Base-by-base conservation (phyloP, 2,113 vertebrate genomes). In the Menidia beryllina region DNA sequence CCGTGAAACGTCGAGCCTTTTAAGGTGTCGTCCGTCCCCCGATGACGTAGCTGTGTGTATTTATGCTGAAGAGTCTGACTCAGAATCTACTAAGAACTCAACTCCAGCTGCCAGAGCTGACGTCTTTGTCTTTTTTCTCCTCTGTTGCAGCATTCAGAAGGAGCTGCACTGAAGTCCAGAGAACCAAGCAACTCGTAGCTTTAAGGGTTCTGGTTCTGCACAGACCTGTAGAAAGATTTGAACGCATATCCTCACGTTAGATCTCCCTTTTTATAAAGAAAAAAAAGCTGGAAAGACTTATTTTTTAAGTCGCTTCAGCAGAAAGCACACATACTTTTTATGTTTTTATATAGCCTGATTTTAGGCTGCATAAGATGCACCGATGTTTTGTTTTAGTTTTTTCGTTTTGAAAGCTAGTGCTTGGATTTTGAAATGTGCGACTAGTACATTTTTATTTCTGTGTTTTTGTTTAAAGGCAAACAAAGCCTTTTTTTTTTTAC, bases 131-230 rank as follows among this genome's bases (percentile, higher is more conserved):
- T 78, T 41, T 75, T 19, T 58, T n/a, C n/a, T n/a, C n/a, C 12
- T 83, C 52, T 27, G 25, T 69, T 10, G 0, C 77, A 94, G 93
- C 49, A 86, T 94, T 63, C 89, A 92, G 80, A 93, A 88, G 71
- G 82, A 92, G 39, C 81, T 88, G 51, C 8, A 79, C 49, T 89
- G 36, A 81, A 67, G 63, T 78, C 62, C 26, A 70, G 60, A 67
- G 30, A 41, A 50, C 2, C 19, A 20, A 51, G 50, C 62, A 20
- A 50, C 50, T 36, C 36, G 19, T 15, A 59, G 52, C 69, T 19
- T 43, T 45, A 34, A 47, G 53, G 20, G 27, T 59, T 49, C 21
- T 50, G 14, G 30, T 61, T 45, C 79, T 75, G 51, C 70, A 63
- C 49, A 69, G 43, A 71, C 73, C 74, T 65, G 67, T 77, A 75